Percentiles rank a stretch among this genome's conserved stretches.
phyloP scores from a whole-genome alignment of 2,888 invertebrate genomes.

The Melinaea marsaeus region DNA sequence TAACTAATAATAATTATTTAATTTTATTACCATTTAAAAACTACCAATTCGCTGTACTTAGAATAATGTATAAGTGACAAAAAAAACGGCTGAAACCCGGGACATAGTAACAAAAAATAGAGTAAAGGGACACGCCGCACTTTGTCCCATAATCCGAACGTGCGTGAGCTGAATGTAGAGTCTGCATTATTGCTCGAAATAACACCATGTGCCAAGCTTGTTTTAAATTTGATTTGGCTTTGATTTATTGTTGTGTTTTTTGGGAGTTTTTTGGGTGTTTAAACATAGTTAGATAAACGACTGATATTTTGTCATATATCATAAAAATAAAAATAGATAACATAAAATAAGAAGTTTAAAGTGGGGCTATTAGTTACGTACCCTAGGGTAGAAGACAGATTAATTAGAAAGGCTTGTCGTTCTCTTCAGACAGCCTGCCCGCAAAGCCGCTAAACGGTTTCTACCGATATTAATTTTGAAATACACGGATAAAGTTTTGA shows the following conservation, averaged over 20 bases:
- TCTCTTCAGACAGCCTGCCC: slow-evolving; percentile 9
- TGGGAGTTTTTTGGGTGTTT: neutral
- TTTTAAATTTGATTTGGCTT: neutral
- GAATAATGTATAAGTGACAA: no score
- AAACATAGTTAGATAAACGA: no score
- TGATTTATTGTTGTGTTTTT: neutral
- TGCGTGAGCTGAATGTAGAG: slow-evolving; percentile 37
- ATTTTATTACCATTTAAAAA: neutral
- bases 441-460: slow-evolving; percentile 10
- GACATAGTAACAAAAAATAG: slow-evolving; percentile 31
- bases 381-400: slow-evolving; percentile 42
- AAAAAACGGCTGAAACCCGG: slow-evolving; percentile 13
- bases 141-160: slow-evolving; percentile 33
- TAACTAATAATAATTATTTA: no score
- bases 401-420: slow-evolving; percentile 38
- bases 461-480: slow-evolving; percentile 4
- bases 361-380: slow-evolving; percentile 30
- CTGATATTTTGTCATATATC: no score
- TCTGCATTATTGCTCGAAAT: slow-evolving; percentile 34
- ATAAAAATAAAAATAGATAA: no score
- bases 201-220: slow-evolving; percentile 10
- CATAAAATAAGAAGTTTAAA: neutral
- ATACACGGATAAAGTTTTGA: neutral
- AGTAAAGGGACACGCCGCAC: slow-evolving; percentile 33
- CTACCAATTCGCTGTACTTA: neutral